Evolutionary conservation across 2,888 invertebrate genomes (phyloP).

Genomic region (Eutolmus rufibarbis): DNA sequence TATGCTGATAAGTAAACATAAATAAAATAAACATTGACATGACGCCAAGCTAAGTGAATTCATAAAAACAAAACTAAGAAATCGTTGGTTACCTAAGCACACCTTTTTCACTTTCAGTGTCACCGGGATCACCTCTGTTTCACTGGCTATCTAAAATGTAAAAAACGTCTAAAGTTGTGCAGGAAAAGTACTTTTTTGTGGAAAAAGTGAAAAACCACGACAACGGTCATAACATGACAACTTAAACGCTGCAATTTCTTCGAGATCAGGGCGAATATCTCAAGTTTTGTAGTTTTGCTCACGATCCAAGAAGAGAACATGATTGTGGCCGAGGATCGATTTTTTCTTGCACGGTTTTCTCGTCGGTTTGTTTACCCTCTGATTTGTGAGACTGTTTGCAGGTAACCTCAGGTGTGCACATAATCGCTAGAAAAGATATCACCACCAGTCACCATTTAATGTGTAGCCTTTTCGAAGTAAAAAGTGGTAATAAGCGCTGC

Average conservation of each 20-base stretch:
- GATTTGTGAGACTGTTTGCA: neutral
- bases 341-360: neutral
- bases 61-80: neutral
- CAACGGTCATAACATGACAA: neutral
- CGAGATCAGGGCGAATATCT: neutral
- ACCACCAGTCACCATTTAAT: neutral
- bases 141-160: neutral
- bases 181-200: neutral
- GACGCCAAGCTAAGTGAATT: neutral
- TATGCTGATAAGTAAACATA: neutral
- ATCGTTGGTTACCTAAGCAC: neutral
- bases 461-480: neutral
- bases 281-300: neutral
- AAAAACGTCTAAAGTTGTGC: neutral
- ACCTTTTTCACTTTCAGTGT: neutral
- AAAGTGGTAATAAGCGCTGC: neutral
- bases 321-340: neutral
- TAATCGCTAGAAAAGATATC: neutral
- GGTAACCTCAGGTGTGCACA: neutral
- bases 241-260: constrained; percentile 1
- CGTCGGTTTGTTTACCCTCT: neutral
- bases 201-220: constrained; percentile 14
- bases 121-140: neutral
- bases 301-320: neutral
- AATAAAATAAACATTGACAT: neutral